A percentile compares a stretch with the other conserved stretches of the same genome.
These are phyloP conservation scores for Donacobius atricapilla DNA, from an alignment of 2,113 vertebrate species.

Conservation along the genomic window DNA sequence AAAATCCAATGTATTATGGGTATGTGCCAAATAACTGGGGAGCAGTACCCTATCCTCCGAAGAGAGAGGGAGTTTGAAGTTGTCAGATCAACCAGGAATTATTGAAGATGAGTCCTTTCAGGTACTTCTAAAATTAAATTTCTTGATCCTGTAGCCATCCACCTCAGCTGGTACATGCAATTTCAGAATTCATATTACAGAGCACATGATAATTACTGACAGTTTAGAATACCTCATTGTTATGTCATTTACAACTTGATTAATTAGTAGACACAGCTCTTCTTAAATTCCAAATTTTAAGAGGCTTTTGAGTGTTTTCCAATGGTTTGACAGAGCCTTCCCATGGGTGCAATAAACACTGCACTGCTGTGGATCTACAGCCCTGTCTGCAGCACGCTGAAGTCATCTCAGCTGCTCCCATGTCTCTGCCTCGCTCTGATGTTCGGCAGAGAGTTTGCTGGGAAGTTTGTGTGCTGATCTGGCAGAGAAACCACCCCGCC, in stretches of 20 bases:
- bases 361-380: neutral
- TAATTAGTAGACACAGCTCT: neutral
- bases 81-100: neutral
- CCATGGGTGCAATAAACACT: rapidly evolving
- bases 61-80: neutral
- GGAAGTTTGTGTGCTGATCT: neutral
- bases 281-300: neutral
- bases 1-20: neutral
- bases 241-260: neutral
- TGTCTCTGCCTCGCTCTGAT: neutral
- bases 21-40: neutral
- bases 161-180: neutral
- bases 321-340: neutral
- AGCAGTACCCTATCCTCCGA: neutral
- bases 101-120: neutral
- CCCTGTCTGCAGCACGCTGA: neutral
- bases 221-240: neutral
- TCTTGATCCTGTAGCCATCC: neutral
- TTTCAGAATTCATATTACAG: neutral
- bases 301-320: neutral
- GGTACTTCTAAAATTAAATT: neutral
- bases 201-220: neutral
- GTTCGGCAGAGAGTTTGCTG: neutral
- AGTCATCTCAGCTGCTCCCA: neutral
- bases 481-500: neutral